Evolutionary conservation across 2,797 vertebrate species (phyloP).

Genomic region (Brachyrhaphis roseni): DNA sequence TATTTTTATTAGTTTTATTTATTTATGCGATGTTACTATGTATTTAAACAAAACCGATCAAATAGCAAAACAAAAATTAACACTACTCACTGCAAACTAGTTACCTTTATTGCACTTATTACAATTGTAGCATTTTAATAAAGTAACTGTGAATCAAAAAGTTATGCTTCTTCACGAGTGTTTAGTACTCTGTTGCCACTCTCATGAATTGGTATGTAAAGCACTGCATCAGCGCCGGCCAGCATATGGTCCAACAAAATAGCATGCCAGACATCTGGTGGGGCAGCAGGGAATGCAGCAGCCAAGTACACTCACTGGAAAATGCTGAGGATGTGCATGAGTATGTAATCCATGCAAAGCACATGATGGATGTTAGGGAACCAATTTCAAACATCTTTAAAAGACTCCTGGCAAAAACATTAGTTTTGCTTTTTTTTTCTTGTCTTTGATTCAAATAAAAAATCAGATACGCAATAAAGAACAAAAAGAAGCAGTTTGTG

Average conservation of each 20-base stretch:
- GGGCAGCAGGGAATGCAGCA: constrained; percentile 33
- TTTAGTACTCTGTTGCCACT: constrained; percentile 33
- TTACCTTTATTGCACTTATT: not conserved
- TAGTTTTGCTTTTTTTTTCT: not conserved
- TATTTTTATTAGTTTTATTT: not conserved
- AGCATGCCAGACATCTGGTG: constrained; percentile 67
- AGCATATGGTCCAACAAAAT: constrained; percentile 59
- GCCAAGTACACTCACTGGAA: constrained; percentile 39
- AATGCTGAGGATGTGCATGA: constrained; percentile 32
- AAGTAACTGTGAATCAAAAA: constrained; percentile 23
- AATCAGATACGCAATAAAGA: not conserved
- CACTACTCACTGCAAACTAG: not conserved
- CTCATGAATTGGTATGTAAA: constrained; percentile 48
- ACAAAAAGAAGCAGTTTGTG: not conserved
- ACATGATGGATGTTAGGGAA: constrained; percentile 27
- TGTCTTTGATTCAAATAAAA: not conserved
- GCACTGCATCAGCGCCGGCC: constrained; percentile 43
- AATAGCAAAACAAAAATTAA: not conserved
- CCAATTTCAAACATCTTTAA: constrained; percentile 24
- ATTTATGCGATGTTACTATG: not conserved
- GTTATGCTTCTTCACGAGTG: constrained; percentile 37
- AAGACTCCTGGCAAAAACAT: constrained; percentile 10
- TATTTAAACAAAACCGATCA: not conserved
- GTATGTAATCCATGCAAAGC: constrained; percentile 34
- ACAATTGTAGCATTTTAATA: constrained; percentile 2